These are phyloP conservation scores for Eupristina koningsbergeri DNA, from an alignment of 1,140 invertebrate species.

Conservation along the genomic window DNA sequence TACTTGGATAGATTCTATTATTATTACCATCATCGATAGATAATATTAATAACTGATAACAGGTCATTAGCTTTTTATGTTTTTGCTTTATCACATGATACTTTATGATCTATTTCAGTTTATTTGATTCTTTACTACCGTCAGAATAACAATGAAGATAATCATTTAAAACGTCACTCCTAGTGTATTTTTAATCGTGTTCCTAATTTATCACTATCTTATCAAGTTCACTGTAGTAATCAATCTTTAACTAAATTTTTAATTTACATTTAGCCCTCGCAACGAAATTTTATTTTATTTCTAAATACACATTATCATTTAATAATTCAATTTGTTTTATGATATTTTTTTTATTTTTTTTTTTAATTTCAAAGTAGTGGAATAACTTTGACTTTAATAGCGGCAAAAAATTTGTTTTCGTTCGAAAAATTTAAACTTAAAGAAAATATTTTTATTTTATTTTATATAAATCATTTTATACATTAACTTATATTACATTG, in stretches of 20 bases:
- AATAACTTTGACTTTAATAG: too few species aligned
- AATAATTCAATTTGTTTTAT: too few species aligned
- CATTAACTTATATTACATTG: too few species aligned
- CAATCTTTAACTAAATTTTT: not conserved
- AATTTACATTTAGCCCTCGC: too few species aligned
- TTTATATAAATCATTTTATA: too few species aligned
- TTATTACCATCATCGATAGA: not conserved
- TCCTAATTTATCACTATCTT: not conserved
- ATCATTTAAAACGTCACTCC: not conserved
- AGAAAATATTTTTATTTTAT: too few species aligned
- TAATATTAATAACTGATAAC: conserved; percentile 1
- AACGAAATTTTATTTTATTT: too few species aligned
- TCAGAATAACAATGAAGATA: not conserved
- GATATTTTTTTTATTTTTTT: too few species aligned
- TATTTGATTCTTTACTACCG: not conserved
- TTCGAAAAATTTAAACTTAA: too few species aligned
- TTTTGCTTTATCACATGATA: not conserved
- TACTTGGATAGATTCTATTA: not conserved
- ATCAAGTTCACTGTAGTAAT: not conserved
- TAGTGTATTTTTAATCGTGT: not conserved
- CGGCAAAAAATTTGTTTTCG: too few species aligned
- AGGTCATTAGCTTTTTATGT: not conserved
- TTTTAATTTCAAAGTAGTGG: too few species aligned
- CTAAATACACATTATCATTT: too few species aligned
- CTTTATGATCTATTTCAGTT: not conserved